phyloP scores from a whole-genome alignment of 37 sponge, comb jelly and placozoan species.

The Halisarca cf. caerulea region DNA sequence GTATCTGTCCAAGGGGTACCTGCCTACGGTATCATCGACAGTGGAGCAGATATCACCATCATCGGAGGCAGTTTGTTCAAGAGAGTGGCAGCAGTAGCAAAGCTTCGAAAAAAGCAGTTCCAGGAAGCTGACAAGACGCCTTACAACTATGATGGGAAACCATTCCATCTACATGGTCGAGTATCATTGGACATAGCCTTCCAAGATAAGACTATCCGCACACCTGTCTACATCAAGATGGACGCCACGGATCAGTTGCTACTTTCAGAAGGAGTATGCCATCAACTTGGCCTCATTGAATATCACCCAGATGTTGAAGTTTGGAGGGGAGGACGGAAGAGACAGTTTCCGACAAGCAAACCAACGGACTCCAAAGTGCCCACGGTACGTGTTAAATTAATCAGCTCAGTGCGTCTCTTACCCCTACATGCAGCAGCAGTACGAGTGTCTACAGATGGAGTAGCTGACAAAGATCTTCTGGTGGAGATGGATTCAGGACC shows the following conservation, averaged over 20 bases:
- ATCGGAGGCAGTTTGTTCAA: slow-evolving; percentile 27
- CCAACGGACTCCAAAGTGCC: background rate
- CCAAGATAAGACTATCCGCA: slow-evolving; percentile 12
- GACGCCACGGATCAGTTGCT: slow-evolving; percentile 45
- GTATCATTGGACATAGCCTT: slow-evolving; percentile 43
- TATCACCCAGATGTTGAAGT: slow-evolving; percentile 43
- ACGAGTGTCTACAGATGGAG: no score
- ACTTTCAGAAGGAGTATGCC: slow-evolving; percentile 58
- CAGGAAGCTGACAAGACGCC: slow-evolving; percentile 39
- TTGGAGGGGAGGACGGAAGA: slow-evolving; percentile 9
- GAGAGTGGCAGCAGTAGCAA: slow-evolving; percentile 24
- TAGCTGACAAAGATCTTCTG: no score
- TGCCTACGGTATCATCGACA: slow-evolving; percentile 23
- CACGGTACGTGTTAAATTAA: background rate
- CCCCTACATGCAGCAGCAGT: background rate
- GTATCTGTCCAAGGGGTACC: slow-evolving; percentile 28
- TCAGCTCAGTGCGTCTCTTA: background rate
- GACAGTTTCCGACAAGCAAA: background rate
- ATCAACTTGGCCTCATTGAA: slow-evolving; percentile 39
- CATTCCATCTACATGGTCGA: slow-evolving; percentile 44
- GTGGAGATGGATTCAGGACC: no score
- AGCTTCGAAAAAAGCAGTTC: background rate
- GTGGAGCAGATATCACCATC: slow-evolving; percentile 31
- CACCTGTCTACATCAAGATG: slow-evolving; percentile 52
- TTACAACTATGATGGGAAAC: slow-evolving; percentile 17